phyloP scores from a whole-genome alignment of 2,113 vertebrate species.

The Tinamus guttatus region DNA sequence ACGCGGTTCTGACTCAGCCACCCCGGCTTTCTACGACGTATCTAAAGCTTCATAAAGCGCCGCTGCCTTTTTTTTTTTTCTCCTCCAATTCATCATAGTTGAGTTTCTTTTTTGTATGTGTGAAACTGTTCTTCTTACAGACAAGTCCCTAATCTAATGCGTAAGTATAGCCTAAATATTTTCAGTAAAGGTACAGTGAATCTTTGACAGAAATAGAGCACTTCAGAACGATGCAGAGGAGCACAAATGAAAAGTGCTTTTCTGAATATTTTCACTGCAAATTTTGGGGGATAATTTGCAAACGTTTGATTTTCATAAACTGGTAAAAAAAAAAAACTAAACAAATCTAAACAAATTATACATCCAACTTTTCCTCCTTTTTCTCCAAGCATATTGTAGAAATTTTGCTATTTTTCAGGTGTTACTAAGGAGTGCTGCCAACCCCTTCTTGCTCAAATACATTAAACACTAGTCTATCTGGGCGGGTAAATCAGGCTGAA shows the following conservation, averaged over 20 bases:
- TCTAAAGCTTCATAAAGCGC: neutral
- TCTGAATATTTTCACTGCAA: neutral
- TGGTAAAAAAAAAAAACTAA: neutral
- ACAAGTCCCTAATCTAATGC: neutral
- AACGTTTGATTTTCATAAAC: neutral
- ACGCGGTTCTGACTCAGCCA: neutral
- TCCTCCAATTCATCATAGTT: neutral
- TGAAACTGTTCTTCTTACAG: neutral
- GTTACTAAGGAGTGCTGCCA: neutral
- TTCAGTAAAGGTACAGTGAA: neutral
- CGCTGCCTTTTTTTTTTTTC: neutral
- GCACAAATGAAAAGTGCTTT: neutral
- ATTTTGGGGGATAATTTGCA: neutral
- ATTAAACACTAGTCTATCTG: neutral
- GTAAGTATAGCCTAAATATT: neutral
- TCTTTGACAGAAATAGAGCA: neutral
- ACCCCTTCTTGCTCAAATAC: accelerated
- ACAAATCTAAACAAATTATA: neutral
- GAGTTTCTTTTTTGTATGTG: neutral
- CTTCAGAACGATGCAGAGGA: neutral
- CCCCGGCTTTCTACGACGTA: neutral
- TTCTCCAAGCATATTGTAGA: neutral
- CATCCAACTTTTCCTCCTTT: neutral
- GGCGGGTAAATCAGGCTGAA: neutral
- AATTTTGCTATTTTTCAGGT: neutral